Evolutionary conservation across 2,888 invertebrate species (phyloP), one percentile per base, ranked within the genome.

Genomic region (Philopedon plagiatum): DNA sequence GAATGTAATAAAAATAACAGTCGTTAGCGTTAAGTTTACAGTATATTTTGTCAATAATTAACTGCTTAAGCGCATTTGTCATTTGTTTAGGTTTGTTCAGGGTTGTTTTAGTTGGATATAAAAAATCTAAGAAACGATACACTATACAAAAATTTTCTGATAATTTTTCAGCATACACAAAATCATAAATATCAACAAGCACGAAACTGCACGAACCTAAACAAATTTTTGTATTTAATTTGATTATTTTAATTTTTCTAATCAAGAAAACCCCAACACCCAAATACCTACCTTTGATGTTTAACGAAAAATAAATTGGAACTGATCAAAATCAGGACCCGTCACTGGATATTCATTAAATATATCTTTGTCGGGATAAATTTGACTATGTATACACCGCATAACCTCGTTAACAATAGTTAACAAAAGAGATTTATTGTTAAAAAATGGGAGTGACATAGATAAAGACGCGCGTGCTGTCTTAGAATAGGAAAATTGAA

Each of bases 1-100:
- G 58, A 67, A 49, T 18, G 58, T 37, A 67, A 58, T 67, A 67
- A 67, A 67, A 66, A 67, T 32, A 37, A 26, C 34, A 37, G 13
- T 21, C 26, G 60, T 67, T 67, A 66, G 58, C n/a, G 15, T 23
- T 51, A 23, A n/a, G 13, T 13, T 46, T 46, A 58, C 66, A 21
- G 66, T 66, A 58, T 26, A n/a, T n/a, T 41, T 37, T 34, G 39
- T 34, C 21, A 46, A 66, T 46, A 32, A 41, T 9, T 54, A 32
- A 54, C 29, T 54, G 18, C 51, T 13, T 7, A 15, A 54, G 29
- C 15, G 46, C 23, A 23, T n/a, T 44, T 19, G 9, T 34, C 11
- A 34, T 2, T 9, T 34, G 5, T 9, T 34, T 34, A 34, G 9
- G 7, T n/a, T 37, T 37, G 4, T 37, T 37, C 0, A 4, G 7